Evolutionary conservation across 2,888 invertebrate species (phyloP), one percentile per base, ranked within the genome.

Genomic region (Rhogogaster chlorosoma): DNA sequence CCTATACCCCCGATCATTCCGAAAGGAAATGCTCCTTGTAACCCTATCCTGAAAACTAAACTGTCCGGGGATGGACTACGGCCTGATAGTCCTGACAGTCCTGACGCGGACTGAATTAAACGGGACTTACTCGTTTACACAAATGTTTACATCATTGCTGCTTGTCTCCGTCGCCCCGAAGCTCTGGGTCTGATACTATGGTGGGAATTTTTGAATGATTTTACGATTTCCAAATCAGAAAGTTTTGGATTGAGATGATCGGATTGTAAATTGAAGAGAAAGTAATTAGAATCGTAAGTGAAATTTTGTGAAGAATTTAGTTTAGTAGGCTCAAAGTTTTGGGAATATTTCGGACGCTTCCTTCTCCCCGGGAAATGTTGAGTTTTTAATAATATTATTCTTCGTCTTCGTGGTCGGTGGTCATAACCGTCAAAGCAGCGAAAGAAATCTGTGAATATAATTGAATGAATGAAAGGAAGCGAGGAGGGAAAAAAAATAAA

Each of bases 11-110:
- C 36, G 70, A 36, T 70, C 6, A 32, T 15, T 26, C 2, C 70
- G 70, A 29, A 70, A 70, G 70, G 70, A 70, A 70, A 70, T 36
- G 70, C 70, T 4, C 15, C 70, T 0, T 70, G 70, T 70, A 70
- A 70, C 70, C 70, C 70, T 77, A 49, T 77, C 75, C 38, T 38
- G 42, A 36, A 42, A 73, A 73, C 42, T 71, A 67, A 67, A 15
- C 67, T 67, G 67, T 29, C 29, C 15, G 29, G 32, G 67, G 67
- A 26, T 67, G 32, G 29, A 67, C 29, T 67, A 32, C 6, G 29
- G 32, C 0, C 15, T 32, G 29, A 67, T 67, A 32, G 67, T 15
- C 12, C 32, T 67, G 15, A 67, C 67, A 32, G 67, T 15, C 12
- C 32, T 67, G 15, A 67, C 67, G 67, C 67, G 67, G 67, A 67